Percentiles rank a stretch among this genome's conserved stretches.
phyloP scores from a whole-genome alignment of 1,140 invertebrate genomes.

The Brevipalpus yothersi region DNA sequence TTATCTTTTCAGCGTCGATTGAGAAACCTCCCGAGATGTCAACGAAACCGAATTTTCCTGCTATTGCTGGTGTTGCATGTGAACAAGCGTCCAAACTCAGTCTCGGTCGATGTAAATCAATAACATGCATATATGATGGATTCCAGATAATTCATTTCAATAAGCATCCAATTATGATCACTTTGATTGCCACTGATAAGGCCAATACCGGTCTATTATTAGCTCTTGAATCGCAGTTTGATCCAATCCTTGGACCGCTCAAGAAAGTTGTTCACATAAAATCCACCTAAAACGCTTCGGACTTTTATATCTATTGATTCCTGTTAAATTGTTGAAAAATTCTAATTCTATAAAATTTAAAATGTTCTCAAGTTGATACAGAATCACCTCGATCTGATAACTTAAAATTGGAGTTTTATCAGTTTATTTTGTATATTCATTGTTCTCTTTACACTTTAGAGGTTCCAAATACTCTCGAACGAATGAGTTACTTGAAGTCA shows the following conservation, averaged over 20 bases:
- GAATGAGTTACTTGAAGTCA: too few relatives aligned
- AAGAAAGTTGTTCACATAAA: background rate
- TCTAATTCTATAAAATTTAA: background rate
- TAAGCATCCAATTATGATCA: slow-evolving; percentile 5
- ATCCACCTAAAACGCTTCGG: background rate
- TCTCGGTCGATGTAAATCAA: slow-evolving; percentile 4
- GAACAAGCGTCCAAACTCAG: slow-evolving; percentile 9
- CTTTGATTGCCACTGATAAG: slow-evolving; percentile 4
- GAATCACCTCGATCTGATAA: background rate
- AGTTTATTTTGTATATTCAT: too few relatives aligned
- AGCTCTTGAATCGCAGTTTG: slow-evolving; percentile 6
- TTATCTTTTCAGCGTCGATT: background rate
- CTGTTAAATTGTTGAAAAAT: background rate
- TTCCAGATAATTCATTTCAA: slow-evolving; percentile 10
- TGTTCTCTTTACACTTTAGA: too few relatives aligned
- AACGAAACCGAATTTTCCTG: slow-evolving; percentile 1
- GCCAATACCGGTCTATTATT: slow-evolving; percentile 7
- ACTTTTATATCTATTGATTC: background rate
- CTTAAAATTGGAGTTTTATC: too few relatives aligned
- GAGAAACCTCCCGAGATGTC: slow-evolving; percentile 3
- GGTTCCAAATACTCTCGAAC: too few relatives aligned
- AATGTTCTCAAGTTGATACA: background rate
- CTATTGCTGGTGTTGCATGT: background rate
- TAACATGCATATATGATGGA: slow-evolving; percentile 8
- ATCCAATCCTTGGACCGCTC: slow-evolving; percentile 1